Conservation (phyloP, 2,888 invertebrate species). For the Ochropacha duplaris region DNA sequence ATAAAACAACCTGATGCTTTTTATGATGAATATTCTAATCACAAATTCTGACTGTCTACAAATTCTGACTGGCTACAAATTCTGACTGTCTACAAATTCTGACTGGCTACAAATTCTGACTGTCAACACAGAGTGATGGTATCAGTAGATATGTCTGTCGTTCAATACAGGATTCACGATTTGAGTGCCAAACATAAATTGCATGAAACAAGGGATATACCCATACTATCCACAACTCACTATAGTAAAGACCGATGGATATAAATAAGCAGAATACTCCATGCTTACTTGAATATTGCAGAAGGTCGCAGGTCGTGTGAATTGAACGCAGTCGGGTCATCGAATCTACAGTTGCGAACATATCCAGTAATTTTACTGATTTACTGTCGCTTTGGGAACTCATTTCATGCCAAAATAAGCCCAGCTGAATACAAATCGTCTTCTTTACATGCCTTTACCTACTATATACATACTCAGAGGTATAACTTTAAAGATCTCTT, state of each 20-base stretch:
- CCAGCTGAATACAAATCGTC: conserved; percentile 57
- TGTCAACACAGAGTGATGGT: neutral
- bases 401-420: conserved; percentile 46
- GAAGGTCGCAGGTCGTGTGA: neutral
- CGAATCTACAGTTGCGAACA: neutral
- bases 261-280: neutral
- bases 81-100: neutral
- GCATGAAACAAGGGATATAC: neutral
- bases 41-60: neutral
- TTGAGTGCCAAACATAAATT: neutral
- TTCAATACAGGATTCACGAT: neutral
- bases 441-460: conserved; percentile 36
- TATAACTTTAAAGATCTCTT: conserved; percentile 18
- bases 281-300: neutral
- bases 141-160: neutral
- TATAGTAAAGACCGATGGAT: neutral
- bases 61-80: no score
- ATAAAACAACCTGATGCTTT: neutral
- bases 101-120: neutral
- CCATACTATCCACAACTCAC: conserved; percentile 1
- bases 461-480: conserved; percentile 17
- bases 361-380: conserved; percentile 38
- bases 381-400: conserved; percentile 46
- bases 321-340: neutral
- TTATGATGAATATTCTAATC: neutral